Evolutionary conservation across 1,140 invertebrate species (phyloP).

Genomic region (Sycophaga agraensis): DNA sequence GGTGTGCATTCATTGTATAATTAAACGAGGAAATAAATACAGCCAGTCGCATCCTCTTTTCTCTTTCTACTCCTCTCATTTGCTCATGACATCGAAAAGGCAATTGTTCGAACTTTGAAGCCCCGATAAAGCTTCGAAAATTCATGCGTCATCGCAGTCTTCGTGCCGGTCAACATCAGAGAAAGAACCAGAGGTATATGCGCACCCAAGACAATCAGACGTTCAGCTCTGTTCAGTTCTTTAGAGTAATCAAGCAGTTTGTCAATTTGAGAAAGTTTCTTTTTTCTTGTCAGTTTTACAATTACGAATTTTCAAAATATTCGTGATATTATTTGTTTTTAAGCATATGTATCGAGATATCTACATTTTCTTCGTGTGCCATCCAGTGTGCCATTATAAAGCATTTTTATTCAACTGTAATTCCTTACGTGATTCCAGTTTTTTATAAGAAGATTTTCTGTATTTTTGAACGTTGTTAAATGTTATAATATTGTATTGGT

Average conservation of each 20-base stretch:
- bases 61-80: too few species aligned
- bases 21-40: constrained; percentile 28
- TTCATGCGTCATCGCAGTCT: constrained; percentile 10
- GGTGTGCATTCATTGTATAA: constrained; percentile 24
- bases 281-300: too few species aligned
- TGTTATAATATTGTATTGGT: too few species aligned
- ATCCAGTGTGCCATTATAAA: too few species aligned
- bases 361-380: too few species aligned
- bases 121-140: constrained; percentile 19
- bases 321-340: too few species aligned
- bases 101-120: constrained; percentile 16
- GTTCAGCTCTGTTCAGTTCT: constrained; percentile 8
- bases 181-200: background rate
- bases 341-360: background rate
- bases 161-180: constrained; percentile 15
- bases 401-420: too few species aligned
- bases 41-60: too few species aligned
- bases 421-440: too few species aligned
- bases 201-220: background rate
- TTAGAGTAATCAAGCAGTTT: constrained; percentile 29
- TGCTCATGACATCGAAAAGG: constrained; percentile 19
- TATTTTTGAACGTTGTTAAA: too few species aligned
- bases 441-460: too few species aligned
- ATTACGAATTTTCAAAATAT: too few species aligned
- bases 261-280: constrained; percentile 24